Evolutionary conservation across 1,140 invertebrate species (phyloP).

Genomic region (Maconellicoccus hirsutus): DNA sequence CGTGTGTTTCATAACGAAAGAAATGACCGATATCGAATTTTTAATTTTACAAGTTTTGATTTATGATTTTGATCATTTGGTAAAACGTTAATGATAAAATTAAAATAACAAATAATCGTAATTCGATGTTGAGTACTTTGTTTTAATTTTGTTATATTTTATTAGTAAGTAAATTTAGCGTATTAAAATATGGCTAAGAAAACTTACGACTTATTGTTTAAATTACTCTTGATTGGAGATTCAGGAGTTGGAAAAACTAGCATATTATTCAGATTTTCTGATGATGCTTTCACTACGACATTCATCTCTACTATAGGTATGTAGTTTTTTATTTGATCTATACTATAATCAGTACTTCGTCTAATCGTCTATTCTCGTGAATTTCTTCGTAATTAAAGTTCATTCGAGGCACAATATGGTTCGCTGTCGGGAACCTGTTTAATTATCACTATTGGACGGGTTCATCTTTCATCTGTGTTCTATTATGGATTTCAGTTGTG

Average conservation of each 20-base stretch:
- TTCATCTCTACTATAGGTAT: constrained; percentile 97
- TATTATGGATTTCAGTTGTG: too few species aligned
- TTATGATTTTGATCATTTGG: too few species aligned
- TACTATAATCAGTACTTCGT: not conserved
- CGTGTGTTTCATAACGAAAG: too few species aligned
- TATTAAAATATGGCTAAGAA: constrained; percentile 64
- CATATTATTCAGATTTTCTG: constrained; percentile 94
- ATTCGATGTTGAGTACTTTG: not conserved
- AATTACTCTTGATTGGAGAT: constrained; percentile 93
- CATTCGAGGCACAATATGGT: not conserved
- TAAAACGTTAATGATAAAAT: not conserved
- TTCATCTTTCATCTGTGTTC: too few species aligned
- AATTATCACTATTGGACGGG: too few species aligned
- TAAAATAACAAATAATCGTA: not conserved
- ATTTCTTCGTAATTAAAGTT: not conserved
- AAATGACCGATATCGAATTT: too few species aligned
- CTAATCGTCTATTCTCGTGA: not conserved
- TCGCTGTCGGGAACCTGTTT: too few species aligned
- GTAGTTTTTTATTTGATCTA: constrained; percentile 30
- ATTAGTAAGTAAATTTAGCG: constrained; percentile 13
- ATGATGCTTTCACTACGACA: constrained; percentile 96
- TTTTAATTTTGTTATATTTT: not conserved
- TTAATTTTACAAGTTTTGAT: too few species aligned
- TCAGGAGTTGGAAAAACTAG: constrained; percentile 98
- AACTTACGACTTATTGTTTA: constrained; percentile 97